phyloP scores from a whole-genome alignment of 2,113 vertebrate genomes.

The Cebidichthys violaceus region DNA sequence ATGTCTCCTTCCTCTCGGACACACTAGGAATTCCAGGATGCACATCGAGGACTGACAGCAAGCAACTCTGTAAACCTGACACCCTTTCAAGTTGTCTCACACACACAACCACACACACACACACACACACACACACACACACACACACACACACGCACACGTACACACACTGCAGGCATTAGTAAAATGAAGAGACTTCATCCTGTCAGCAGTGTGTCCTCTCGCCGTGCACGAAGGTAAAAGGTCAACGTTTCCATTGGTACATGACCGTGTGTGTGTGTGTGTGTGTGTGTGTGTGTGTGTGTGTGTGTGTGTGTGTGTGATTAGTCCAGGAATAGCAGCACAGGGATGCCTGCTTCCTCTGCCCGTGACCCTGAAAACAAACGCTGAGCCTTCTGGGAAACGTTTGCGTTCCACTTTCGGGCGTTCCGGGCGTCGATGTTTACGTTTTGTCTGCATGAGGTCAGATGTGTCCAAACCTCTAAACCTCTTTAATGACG shows the following conservation, averaged over 20 bases:
- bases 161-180: conserved; percentile 18
- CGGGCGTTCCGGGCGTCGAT: no score
- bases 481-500: not conserved
- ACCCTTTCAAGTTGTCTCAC: conserved; percentile 22
- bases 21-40: conserved; percentile 43
- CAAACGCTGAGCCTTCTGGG: conserved; percentile 38
- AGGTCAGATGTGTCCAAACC: not conserved
- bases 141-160: conserved; percentile 12
- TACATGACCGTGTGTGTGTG: conserved; percentile 22
- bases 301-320: conserved; percentile 14
- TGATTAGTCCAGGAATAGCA: conserved; percentile 63
- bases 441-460: no score
- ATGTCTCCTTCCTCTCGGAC: conserved; percentile 50
- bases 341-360: conserved; percentile 52
- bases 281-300: conserved; percentile 5
- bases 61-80: conserved; percentile 50
- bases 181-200: conserved; percentile 23
- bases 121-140: conserved; percentile 9
- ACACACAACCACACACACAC: conserved; percentile 20
- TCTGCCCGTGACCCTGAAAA: conserved; percentile 52
- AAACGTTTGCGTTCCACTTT: conserved; percentile 39
- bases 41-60: conserved; percentile 35
- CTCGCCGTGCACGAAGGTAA: conserved; percentile 15
- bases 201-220: conserved; percentile 45
- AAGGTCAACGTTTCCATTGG: conserved; percentile 36